Percentiles rank a stretch among this genome's conserved stretches.
Conservation (phyloP, 2,888 invertebrate genomes). For the Papilio gigon region DNA sequence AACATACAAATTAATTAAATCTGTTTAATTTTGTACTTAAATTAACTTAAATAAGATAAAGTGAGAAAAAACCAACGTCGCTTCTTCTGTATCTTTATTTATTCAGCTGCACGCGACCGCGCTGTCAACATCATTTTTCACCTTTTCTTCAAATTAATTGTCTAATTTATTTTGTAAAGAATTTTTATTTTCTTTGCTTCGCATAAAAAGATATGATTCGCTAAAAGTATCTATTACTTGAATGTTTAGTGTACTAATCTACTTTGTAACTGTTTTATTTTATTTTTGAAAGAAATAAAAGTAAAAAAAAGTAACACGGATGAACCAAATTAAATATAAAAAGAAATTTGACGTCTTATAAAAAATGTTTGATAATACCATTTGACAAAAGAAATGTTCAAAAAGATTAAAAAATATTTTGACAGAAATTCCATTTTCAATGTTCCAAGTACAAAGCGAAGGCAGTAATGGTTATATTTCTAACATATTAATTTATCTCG, state of each 20-base stretch:
- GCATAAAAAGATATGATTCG: neutral
- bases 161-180: conserved; percentile 8
- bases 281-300: no score
- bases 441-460: neutral
- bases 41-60: neutral
- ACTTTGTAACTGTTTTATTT: no score
- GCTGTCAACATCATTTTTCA: conserved; percentile 19
- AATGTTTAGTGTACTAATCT: no score
- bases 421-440: neutral
- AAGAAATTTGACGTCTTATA: no score
- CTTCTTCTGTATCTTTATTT: conserved; percentile 23
- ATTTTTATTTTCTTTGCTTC: neutral
- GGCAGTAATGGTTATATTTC: neutral
- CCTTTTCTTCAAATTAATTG: conserved; percentile 20
- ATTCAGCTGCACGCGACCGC: conserved; percentile 22
- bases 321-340: no score
- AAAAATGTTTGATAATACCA: no score
- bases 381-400: no score
- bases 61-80: neutral
- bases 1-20: no score
- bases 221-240: no score
- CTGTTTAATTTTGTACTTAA: neutral
- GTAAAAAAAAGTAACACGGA: no score
- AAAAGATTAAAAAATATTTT: no score
- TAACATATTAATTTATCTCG: conserved; percentile 16